Evolutionary conservation across 2,113 vertebrate species (phyloP).

Genomic region (Microcebus griseorufus): DNA sequence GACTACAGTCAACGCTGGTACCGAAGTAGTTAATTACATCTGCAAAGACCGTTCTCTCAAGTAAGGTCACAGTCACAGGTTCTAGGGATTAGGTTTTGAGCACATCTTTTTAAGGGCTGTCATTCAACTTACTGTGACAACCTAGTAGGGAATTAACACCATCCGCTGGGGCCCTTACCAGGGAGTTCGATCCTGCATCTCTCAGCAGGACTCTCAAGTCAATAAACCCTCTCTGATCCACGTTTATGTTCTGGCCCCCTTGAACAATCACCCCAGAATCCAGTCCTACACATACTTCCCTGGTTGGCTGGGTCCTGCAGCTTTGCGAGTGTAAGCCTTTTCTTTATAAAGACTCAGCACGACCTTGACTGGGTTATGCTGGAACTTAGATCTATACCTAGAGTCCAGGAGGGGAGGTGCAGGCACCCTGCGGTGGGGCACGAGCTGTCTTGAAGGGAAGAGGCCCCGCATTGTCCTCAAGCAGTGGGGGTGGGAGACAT

Average conservation of each 20-base stretch:
- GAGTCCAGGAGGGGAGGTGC: too few relatives aligned
- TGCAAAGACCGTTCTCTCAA: background rate
- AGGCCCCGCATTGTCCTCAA: background rate
- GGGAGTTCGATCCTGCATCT: background rate
- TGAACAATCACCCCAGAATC: too few relatives aligned
- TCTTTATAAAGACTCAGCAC: too few relatives aligned
- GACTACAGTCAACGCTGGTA: too few relatives aligned
- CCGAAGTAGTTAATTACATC: background rate
- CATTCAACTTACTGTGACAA: too few relatives aligned
- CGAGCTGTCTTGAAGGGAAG: background rate
- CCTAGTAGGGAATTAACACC: background rate
- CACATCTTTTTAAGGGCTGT: background rate
- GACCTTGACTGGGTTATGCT: background rate
- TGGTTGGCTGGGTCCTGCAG: background rate
- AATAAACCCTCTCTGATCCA: background rate
- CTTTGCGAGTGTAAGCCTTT: background rate
- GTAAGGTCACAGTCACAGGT: background rate
- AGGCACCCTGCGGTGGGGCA: background rate
- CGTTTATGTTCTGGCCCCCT: background rate
- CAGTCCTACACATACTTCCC: background rate
- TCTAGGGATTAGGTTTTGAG: background rate
- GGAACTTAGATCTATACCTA: background rate
- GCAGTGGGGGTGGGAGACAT: background rate
- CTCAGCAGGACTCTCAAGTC: background rate
- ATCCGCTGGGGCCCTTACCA: background rate